These are phyloP conservation scores for Protomyctophum bolini DNA, from an alignment of 2,113 vertebrate genomes.

Conservation along the genomic window DNA sequence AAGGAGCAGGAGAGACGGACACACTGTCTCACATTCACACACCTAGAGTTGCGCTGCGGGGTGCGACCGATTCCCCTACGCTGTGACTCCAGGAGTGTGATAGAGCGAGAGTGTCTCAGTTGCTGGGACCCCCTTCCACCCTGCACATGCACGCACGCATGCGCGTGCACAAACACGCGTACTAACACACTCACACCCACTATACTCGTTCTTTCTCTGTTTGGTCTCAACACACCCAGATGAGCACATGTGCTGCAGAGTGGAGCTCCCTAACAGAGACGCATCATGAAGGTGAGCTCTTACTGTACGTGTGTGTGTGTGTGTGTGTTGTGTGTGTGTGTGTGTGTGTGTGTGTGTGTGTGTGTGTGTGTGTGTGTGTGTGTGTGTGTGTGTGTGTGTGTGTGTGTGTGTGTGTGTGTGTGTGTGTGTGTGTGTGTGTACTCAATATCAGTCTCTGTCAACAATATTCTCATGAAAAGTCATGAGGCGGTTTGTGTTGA, in stretches of 20 bases:
- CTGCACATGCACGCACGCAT: background rate
- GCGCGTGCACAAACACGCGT: too few species aligned
- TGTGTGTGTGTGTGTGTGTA: background rate
- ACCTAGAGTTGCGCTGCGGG: slow-evolving; percentile 27
- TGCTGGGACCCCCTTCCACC: slow-evolving; percentile 7
- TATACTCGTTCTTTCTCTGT: slow-evolving; percentile 5
- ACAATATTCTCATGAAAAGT: too few species aligned
- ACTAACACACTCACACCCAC: too few species aligned
- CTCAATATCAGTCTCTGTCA: background rate
- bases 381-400: background rate
- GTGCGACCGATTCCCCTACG: slow-evolving; percentile 31
- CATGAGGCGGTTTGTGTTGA: too few species aligned
- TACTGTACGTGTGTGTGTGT: background rate
- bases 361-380: background rate
- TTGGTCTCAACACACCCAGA: slow-evolving; percentile 26
- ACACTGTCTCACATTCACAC: slow-evolving; percentile 40
- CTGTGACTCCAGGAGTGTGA: slow-evolving; percentile 39
- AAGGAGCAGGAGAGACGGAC: slow-evolving; percentile 29
- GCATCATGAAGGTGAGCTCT: slow-evolving; percentile 71
- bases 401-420: background rate
- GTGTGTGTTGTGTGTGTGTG: slow-evolving; percentile 11
- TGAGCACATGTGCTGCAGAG: slow-evolving; percentile 48
- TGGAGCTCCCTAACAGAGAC: slow-evolving; percentile 43
- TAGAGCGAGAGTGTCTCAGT: slow-evolving; percentile 35
- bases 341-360: slow-evolving; percentile 8